Evolutionary conservation across 2,888 invertebrate species (phyloP).

Genomic region (Synanthedon myopaeformis): DNA sequence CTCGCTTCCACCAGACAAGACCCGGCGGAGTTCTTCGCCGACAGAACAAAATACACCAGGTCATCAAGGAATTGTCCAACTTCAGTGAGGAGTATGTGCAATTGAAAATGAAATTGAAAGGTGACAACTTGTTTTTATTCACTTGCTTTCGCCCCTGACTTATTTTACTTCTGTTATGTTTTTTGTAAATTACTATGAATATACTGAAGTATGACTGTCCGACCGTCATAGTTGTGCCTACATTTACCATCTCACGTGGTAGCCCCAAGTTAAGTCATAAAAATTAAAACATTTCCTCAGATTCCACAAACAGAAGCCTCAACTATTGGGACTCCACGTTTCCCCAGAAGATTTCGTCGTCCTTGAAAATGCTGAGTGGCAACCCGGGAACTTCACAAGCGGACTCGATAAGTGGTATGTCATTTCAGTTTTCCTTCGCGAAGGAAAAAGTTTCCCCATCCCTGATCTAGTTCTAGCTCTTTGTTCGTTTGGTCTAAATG

Average conservation of each 20-base stretch:
- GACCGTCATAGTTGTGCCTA: no score
- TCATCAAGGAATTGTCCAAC: background rate
- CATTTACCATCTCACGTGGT: no score
- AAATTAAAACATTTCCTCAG: conserved; percentile 1
- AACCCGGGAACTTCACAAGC: conserved; percentile 9
- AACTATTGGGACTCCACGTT: conserved; percentile 25
- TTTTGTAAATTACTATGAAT: no score
- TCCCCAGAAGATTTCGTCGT: conserved; percentile 17
- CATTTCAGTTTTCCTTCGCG: background rate
- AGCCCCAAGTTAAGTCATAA: no score
- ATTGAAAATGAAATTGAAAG: background rate
- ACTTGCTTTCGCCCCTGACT: no score
- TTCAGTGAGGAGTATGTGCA: background rate
- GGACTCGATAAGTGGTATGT: background rate
- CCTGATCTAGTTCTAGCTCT: no score
- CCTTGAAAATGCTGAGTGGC: conserved; percentile 29
- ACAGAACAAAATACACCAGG: background rate
- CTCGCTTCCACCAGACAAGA: background rate
- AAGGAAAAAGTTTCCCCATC: no score
- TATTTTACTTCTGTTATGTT: no score
- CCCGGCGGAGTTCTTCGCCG: background rate
- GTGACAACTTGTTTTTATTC: background rate
- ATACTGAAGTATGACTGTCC: no score
- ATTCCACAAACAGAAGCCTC: background rate
- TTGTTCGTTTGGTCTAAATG: no score